A percentile compares a stretch with the other conserved stretches of the same genome.
Conservation (phyloP, 2,888 invertebrate species). For the Stratiomys singularior region DNA sequence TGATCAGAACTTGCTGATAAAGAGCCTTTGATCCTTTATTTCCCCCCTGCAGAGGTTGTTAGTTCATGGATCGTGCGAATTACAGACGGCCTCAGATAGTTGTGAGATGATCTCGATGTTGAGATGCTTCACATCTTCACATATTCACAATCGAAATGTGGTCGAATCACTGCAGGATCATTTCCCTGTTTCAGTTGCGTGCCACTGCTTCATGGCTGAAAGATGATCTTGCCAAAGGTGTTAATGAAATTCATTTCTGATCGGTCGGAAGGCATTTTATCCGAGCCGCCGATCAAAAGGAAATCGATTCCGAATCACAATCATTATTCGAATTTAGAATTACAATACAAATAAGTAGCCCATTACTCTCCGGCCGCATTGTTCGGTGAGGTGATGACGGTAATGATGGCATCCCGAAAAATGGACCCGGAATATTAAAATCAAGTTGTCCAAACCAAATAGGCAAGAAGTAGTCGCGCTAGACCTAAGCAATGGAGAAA, state of each 20-base stretch:
- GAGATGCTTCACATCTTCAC: no score
- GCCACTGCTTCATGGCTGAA: neutral
- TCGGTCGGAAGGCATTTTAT: slow-evolving; percentile 43
- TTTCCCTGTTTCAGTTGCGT: no score
- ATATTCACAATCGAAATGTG: neutral
- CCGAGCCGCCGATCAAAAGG: slow-evolving; percentile 33
- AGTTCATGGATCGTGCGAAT: no score
- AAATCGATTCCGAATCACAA: slow-evolving; percentile 29
- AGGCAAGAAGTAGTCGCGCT: neutral
- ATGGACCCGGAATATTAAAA: slow-evolving; percentile 25
- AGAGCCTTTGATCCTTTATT: neutral
- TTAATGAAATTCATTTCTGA: slow-evolving; percentile 42
- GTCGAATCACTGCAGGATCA: no score
- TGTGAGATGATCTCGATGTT: no score
- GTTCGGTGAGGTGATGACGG: slow-evolving; percentile 32
- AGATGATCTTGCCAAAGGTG: slow-evolving; percentile 39
- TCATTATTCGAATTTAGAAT: slow-evolving; percentile 12
- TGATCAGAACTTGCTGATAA: slow-evolving; percentile 23
- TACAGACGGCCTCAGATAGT: no score
- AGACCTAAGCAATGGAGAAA: neutral
- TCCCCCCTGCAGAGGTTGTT: neutral
- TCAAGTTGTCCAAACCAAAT: slow-evolving; percentile 18
- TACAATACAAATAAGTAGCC: slow-evolving; percentile 34
- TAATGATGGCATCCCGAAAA: slow-evolving; percentile 37
- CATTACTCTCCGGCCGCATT: slow-evolving; percentile 23